Conservation (phyloP, 2,797 vertebrate species). For the Carapus acus region DNA sequence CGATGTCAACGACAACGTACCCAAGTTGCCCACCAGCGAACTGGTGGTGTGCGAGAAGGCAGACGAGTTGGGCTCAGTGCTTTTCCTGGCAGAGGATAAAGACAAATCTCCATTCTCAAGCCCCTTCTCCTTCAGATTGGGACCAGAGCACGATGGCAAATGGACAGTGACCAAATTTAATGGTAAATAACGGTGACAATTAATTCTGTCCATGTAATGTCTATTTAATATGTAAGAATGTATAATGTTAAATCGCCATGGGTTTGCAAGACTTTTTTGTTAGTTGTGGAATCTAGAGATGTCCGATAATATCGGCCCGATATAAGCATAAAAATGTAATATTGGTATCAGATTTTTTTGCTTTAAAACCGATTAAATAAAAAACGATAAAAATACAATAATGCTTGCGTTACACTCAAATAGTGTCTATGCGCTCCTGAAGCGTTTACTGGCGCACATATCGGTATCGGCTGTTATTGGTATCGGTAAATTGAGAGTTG, state of each 20-base stretch:
- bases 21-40: slow-evolving; percentile 42
- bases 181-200: slow-evolving; percentile 62
- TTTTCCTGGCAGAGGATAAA: slow-evolving; percentile 65
- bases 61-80: slow-evolving; percentile 56
- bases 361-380: no score
- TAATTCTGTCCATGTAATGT: not conserved
- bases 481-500: no score
- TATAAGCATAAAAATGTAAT: no score
- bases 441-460: no score
- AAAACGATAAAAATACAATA: no score
- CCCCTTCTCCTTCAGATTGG: slow-evolving; percentile 74
- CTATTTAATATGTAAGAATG: not conserved
- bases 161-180: slow-evolving; percentile 67
- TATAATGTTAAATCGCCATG: not conserved
- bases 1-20: slow-evolving; percentile 79
- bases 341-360: no score
- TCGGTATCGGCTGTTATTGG: no score
- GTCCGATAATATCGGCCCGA: no score
- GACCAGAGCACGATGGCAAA: slow-evolving; percentile 2
- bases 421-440: no score
- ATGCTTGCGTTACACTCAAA: no score
- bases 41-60: slow-evolving; percentile 71
- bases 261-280: not conserved
- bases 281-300: no score
- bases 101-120: slow-evolving; percentile 66